Base-by-base conservation (phyloP, 1,140 invertebrate genomes). In the Delia radicum region DNA sequence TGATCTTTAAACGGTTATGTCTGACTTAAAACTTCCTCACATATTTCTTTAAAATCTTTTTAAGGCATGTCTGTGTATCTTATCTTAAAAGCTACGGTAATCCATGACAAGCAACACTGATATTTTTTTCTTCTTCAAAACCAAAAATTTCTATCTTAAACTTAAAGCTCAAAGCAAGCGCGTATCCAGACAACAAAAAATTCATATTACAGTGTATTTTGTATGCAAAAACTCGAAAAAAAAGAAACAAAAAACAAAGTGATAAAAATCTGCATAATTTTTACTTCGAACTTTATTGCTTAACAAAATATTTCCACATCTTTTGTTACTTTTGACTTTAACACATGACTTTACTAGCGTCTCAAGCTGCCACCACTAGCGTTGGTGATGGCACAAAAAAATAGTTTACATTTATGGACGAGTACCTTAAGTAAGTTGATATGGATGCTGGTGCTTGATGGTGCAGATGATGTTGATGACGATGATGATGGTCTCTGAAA, bases 231-330 rank as follows among this genome's bases (percentile, higher is more conserved):
- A 24, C 13, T 37, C 13, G 13, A 37, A 37, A 37, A 3, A 37
- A 7, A 37, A 37, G 13, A 37, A 42, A 42, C 37, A 42, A 10
- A 13, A 42, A 42, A 24, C 18, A 21, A 55, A 21, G 48, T 55
- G 48, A 55, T 55, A 55, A 55, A 55, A 55, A 55, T 55, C 48
- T 55, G 48, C n/a, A 55, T 55, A 55, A 55, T 55, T 55, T 55
- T 55, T 21, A 55, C 24, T 55, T 55, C n/a, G 21, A 55, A 55
- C 48, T 55, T 55, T 55, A 55, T 55, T 55, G 48, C 6, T 55
- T 24, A 55, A 55, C 48, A 55, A 55, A 55, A 55, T 4, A 18
- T 55, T 55, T 55, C n/a, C 5, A 24, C 48, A 7, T 15, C 48
- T 21, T n/a, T 18, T 55, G 48, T 18, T 55, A 21, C 48, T 21